Evolutionary conservation across 1,140 invertebrate species (phyloP), one percentile per base, ranked within the genome.

Genomic region (Antheraea mylitta): DNA sequence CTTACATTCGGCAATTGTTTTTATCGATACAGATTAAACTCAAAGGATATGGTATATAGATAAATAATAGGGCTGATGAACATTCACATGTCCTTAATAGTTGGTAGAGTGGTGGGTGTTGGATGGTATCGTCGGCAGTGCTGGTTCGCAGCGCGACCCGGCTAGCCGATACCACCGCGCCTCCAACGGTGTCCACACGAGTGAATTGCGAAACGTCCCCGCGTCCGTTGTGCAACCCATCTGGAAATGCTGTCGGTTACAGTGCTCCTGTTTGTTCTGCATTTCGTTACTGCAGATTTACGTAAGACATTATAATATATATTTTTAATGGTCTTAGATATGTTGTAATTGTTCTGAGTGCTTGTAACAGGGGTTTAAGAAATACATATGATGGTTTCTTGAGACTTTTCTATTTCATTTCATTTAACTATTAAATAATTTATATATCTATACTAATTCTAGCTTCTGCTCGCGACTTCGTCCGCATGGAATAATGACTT

Each of bases 81-180:
- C 86, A 75, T 83, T 86, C 83, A 82, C 83, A 79, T 80, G 82
- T 88, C 80, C 86, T 79, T 81, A 86, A 82, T 79, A 53, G n/a
- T 6, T 76, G 22, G 19, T 22, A 67, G 68, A 69, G 73, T 73
- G 77, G 81, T 74, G 79, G 76, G 75, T 73, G 76, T 11, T 65
- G 73, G 73, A 63, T 58, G 61, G 67, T 61, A 66, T 53, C 45
- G 72, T 70, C 45, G 70, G 71, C 85, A 90, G 87, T 90, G 82
- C 74, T 77, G 82, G 83, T 71, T 76, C 67, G 73, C 71, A 75
- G 60, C 75, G 81, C 86, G 86, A 71, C 74, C 76, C 77, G 82
- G 85, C 74, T 76, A 83, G 83, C 78, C 81, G 86, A 79, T 67
- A 71, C 69, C 69, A 69, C 68, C 65, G 53, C 69, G 63, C 64